Conservation (phyloP, 2,797 vertebrate genomes). For the Miichthys miiuy region DNA sequence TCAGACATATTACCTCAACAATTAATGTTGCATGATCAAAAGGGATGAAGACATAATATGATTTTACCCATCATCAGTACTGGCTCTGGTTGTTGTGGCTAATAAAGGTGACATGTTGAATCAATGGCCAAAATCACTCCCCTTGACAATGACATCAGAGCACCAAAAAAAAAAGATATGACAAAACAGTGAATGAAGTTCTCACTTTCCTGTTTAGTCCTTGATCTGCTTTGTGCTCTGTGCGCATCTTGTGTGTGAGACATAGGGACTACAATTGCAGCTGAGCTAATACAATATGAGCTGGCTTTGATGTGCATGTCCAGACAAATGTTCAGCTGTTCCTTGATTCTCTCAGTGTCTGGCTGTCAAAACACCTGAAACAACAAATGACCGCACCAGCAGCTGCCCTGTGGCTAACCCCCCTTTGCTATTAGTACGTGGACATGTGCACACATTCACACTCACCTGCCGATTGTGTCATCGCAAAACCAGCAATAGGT, state of each 20-base stretch:
- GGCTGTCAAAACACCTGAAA: slow-evolving; percentile 72
- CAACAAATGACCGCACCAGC: slow-evolving; percentile 69
- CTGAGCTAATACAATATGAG: slow-evolving; percentile 59
- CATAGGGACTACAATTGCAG: slow-evolving; percentile 33
- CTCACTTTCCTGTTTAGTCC: not conserved
- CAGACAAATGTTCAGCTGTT: slow-evolving; percentile 63
- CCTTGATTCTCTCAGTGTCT: slow-evolving; percentile 48
- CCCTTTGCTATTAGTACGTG: slow-evolving; percentile 18
- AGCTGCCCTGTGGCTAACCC: slow-evolving; percentile 53
- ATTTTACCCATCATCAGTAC: not conserved
- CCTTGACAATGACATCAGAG: slow-evolving; percentile 22
- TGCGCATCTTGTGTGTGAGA: slow-evolving; percentile 7
- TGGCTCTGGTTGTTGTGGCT: not conserved
- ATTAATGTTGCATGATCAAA: not conserved
- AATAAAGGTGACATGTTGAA: not conserved
- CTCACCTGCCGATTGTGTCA: slow-evolving; percentile 57
- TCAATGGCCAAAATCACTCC: not conserved
- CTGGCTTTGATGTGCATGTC: slow-evolving; percentile 52
- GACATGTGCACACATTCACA: slow-evolving; percentile 19
- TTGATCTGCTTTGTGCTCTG: slow-evolving; percentile 6
- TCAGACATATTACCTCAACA: not conserved
- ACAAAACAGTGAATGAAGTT: not conserved
- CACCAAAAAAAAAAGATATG: slow-evolving; percentile 7
- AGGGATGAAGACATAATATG: not conserved
- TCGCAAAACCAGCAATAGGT: slow-evolving; percentile 39